Evolutionary conservation across 2,113 vertebrate species (phyloP), one percentile per base, ranked within the genome.

Genomic region (Ochotona princeps): DNA sequence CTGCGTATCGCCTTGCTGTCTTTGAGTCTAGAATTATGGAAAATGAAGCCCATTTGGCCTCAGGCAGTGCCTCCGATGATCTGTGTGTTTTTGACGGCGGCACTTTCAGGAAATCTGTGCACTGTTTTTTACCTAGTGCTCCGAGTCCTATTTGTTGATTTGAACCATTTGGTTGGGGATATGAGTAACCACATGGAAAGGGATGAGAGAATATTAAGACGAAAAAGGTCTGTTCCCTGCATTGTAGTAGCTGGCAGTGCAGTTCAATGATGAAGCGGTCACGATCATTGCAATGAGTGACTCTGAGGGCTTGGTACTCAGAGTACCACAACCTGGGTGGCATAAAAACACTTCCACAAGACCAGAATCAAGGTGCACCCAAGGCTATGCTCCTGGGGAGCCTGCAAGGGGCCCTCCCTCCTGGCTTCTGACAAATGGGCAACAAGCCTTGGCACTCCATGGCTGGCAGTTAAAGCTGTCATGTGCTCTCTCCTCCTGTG

Each of bases 361-460:
- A 67, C 38, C 66, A 20, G 82, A 61, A 4, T 20, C 26, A 61
- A 44, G 57, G n/a, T 57, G n/a, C 61, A 54, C 26, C 8, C 65
- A 57, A 66, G 35, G 2, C 5, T 18, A 25, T 0, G 0, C 4
- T 32, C 12, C 7, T 25, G 14, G 28, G 60, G 6, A 44, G 9
- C 61, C n/a, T 2, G 4, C 4, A 7, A 17, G 15, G 47, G 47
- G 49, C 21, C 30, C 20, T 8, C 9, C 35, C 30, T 76, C 47
- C 89, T 14, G 13, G 44, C 32, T 67, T 47, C 76, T 21, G 20
- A 3, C 4, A 69, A 17, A 12, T 17, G 2, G 11, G 4, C 4
- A 0, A 7, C 2, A 5, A 13, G 8, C n/a, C n/a, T n/a, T 5
- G 11, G n/a, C 0, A 4, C 9, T 15, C 47, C 61, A 60, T 3